Evolutionary conservation across 2,113 vertebrate genomes (phyloP).

Genomic region (Arizona elegans): DNA sequence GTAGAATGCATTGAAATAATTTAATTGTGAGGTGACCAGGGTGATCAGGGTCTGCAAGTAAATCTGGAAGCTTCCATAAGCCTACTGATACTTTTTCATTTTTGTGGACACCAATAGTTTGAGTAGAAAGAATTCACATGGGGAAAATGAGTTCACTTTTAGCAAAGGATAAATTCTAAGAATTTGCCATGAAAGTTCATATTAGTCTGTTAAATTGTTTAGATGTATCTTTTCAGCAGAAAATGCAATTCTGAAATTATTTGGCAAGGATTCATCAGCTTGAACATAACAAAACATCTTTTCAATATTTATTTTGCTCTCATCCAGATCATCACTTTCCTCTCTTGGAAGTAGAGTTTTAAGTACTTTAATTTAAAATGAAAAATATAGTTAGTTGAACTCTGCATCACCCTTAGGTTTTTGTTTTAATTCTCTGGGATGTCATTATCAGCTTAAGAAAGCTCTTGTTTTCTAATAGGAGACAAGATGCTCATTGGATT

Average conservation of each 20-base stretch:
- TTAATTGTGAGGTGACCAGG: background rate
- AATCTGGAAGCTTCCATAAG: background rate
- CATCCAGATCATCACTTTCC: background rate
- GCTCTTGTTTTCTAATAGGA: background rate
- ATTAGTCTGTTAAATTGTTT: conserved; percentile 10
- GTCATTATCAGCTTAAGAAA: background rate
- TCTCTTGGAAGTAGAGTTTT: background rate
- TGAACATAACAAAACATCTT: background rate
- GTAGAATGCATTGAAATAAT: background rate
- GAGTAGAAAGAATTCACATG: background rate
- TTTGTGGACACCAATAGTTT: background rate
- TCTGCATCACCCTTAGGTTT: background rate
- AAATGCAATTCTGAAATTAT: background rate
- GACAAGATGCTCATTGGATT: background rate
- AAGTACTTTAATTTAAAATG: conserved; percentile 42
- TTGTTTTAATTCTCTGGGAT: conserved; percentile 31
- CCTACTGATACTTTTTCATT: background rate
- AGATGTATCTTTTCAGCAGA: background rate
- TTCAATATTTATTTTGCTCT: conserved; percentile 13
- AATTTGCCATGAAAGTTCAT: fast-evolving
- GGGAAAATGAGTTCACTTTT: background rate
- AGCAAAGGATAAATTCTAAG: background rate
- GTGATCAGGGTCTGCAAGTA: background rate
- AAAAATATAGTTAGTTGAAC: background rate
- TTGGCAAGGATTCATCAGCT: background rate